Base-by-base conservation (phyloP, 2,888 invertebrate genomes). In the Axea sp. region DNA sequence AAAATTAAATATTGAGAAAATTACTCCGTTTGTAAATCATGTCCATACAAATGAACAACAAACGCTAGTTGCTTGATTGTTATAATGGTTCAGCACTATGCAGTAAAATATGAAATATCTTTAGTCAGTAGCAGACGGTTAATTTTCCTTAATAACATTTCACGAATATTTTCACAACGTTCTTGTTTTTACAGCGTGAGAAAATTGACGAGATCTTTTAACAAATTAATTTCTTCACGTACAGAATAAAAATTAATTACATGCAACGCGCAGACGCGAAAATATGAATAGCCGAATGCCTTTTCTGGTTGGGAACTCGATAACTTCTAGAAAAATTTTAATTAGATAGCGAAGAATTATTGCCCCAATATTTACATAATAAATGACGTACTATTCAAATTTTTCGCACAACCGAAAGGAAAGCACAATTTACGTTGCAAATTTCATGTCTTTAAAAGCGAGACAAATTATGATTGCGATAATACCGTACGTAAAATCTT, bases 401-500 rank as follows among this genome's bases (percentile, higher is more conserved):
- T 15, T 26, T n/a, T 31, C n/a, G 28, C 17, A 6, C 28, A 15
- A 45, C 8, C 37, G 47, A 49, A 49, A 39, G 11, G 17, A 47
- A 31, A 19, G 7, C 11, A 28, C 31, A 59, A 68, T 68, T 60
- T 59, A 60, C 45, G 45, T 53, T 53, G 69, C 35, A 60, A 53
- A 69, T 53, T 69, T 69, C 43, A 11, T n/a, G 60, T 60, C 60
- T 69, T 69, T 60, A 57, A 41, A 57, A 39, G 22, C 37, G 60
- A 30, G 53, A 69, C 60, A 62, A 69, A 62, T 62, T 60, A 60
- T 53, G 60, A 69, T 53, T 31, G 55, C 45, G 69, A 69, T 69
- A 53, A 69, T 69, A 7, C 53, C 57, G 68, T 17, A 35, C 28
- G 60, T 60, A 69, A 59, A 69, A 69, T 60, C 51, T 60, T 68